These are phyloP conservation scores for Escarpia spicata DNA, from an alignment of 2,888 invertebrate genomes.

Conservation along the genomic window DNA sequence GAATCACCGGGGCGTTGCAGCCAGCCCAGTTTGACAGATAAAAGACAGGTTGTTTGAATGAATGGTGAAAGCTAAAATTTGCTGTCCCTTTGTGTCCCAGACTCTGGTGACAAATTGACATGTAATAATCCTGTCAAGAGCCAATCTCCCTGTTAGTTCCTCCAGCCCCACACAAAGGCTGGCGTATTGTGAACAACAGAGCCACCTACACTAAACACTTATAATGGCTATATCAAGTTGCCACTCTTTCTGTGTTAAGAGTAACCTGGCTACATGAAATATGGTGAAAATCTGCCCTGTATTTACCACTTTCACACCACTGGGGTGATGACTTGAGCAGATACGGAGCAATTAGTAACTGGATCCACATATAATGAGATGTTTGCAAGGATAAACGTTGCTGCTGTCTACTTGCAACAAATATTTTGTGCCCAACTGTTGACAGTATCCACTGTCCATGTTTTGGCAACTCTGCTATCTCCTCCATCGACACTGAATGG, in stretches of 20 bases:
- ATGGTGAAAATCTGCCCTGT: not conserved
- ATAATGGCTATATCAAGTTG: not conserved
- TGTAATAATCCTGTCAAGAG: constrained; percentile 10
- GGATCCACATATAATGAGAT: not conserved
- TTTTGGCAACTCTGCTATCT: not conserved
- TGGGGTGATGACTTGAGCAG: not conserved
- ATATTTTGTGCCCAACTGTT: not conserved
- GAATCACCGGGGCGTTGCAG: not conserved
- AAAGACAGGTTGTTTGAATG: not conserved
- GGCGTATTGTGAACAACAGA: not conserved
- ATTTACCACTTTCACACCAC: not conserved
- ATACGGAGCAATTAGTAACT: constrained; percentile 1
- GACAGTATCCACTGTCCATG: not conserved
- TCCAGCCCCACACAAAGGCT: not conserved
- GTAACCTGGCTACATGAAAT: not conserved
- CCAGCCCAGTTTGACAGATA: not conserved
- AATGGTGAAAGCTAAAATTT: not conserved
- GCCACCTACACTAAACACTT: not conserved
- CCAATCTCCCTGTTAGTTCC: not conserved
- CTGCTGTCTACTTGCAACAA: not conserved
- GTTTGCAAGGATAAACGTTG: not conserved
- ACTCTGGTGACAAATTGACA: constrained; percentile 1
- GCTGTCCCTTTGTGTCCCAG: not conserved
- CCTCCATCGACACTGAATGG: not conserved
- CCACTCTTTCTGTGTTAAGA: not conserved